phyloP scores from a whole-genome alignment of 2,888 invertebrate genomes.

The Eucera pruinosa region DNA sequence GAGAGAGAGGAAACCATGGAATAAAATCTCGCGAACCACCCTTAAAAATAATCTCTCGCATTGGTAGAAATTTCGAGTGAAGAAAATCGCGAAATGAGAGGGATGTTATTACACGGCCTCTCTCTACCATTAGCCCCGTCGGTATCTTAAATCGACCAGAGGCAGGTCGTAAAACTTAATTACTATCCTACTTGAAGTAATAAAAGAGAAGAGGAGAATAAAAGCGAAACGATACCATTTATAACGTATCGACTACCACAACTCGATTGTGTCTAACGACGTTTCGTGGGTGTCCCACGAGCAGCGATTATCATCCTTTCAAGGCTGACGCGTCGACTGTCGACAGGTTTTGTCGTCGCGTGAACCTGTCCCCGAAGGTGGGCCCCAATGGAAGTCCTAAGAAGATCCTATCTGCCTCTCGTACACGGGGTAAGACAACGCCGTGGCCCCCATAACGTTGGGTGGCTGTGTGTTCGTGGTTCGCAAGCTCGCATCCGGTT shows the following conservation, averaged over 20 bases:
- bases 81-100: background rate
- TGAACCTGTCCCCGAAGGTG: constrained; percentile 66
- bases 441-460: constrained; percentile 64
- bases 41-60: constrained; percentile 1
- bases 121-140: background rate
- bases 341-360: constrained; percentile 67
- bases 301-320: constrained; percentile 65
- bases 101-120: constrained; percentile 26
- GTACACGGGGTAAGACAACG: constrained; percentile 74
- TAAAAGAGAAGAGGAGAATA: background rate
- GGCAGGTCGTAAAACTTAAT: constrained; percentile 47
- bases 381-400: constrained; percentile 63
- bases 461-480: constrained; percentile 77
- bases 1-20: background rate
- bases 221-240: constrained; percentile 21
- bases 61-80: background rate
- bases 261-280: constrained; percentile 50
- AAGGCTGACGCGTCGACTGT: constrained; percentile 62
- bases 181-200: constrained; percentile 6
- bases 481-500: constrained; percentile 79
- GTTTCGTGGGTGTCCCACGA: constrained; percentile 60
- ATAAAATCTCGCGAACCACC: background rate
- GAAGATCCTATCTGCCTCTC: constrained; percentile 76
- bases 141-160: constrained; percentile 40
- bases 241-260: constrained; percentile 42